phyloP scores from a whole-genome alignment of 2,797 vertebrate genomes.

The Champsocephalus gunnari region DNA sequence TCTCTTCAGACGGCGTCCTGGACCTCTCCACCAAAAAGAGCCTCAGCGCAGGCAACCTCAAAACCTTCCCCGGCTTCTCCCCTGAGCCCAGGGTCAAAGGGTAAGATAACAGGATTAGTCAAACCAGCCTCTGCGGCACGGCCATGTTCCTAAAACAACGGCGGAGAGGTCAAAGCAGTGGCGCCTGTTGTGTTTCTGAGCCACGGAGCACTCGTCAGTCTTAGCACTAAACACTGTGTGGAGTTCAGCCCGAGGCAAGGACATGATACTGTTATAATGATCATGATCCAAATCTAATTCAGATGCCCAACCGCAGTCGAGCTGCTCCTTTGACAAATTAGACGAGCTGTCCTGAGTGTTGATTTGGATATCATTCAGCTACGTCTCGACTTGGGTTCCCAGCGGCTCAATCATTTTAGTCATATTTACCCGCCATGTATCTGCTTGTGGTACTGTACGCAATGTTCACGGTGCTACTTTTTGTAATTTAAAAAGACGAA shows the following conservation, averaged over 20 bases:
- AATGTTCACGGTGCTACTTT: neutral
- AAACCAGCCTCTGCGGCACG: neutral
- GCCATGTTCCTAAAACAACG: slow-evolving; percentile 31
- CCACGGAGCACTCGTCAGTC: neutral
- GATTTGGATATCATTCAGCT: neutral
- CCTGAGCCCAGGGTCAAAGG: slow-evolving; percentile 89
- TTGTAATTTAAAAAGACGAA: too few species aligned
- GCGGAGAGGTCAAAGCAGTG: neutral
- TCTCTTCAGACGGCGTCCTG: slow-evolving; percentile 93
- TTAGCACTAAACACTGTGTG: neutral
- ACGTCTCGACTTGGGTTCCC: neutral
- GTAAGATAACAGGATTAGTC: slow-evolving; percentile 82
- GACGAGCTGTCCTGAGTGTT: neutral
- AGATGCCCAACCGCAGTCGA: too few species aligned
- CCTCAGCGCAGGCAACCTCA: slow-evolving; percentile 87
- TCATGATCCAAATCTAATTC: neutral
- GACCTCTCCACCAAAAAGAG: slow-evolving; percentile 98
- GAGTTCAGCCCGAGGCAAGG: slow-evolving; percentile 4
- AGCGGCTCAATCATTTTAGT: too few species aligned
- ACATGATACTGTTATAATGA: neutral
- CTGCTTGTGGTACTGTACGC: too few species aligned
- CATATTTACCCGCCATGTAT: too few species aligned
- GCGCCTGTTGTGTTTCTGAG: slow-evolving; percentile 17
- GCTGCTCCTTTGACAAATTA: neutral
- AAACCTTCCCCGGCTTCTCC: slow-evolving; percentile 88